A percentile compares a stretch with the other conserved stretches of the same genome.
Evolutionary conservation across 2,797 vertebrate species (phyloP).

Genomic region (Mionectes olivaceus): DNA sequence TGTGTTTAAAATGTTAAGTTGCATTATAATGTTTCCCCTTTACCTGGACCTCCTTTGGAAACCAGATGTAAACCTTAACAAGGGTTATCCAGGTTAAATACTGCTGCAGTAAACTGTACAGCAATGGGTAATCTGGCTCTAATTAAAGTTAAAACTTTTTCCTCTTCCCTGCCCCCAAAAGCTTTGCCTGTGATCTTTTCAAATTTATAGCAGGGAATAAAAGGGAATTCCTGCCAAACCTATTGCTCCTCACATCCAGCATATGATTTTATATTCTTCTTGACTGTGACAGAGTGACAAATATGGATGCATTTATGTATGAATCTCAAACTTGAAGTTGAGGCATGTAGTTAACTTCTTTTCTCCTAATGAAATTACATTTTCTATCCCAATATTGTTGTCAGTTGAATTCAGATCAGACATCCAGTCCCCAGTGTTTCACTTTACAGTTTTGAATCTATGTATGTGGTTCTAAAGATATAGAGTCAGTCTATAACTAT

Average conservation of each 20-base stretch:
- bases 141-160: constrained; percentile 56
- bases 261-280: not conserved
- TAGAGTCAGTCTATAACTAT: not conserved
- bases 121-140: constrained; percentile 37
- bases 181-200: constrained; percentile 36
- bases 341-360: not conserved
- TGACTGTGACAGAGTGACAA: not conserved
- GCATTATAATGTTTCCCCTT: not conserved
- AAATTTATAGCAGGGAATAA: constrained; percentile 40
- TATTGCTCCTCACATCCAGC: not conserved
- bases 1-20: not conserved
- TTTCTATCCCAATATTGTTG: not conserved
- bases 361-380: not conserved
- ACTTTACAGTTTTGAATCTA: not conserved
- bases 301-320: not conserved
- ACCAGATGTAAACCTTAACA: constrained; percentile 55
- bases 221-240: not conserved
- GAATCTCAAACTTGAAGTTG: not conserved
- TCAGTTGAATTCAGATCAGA: not conserved
- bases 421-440: not conserved
- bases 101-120: constrained; percentile 40
- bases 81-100: constrained; percentile 57
- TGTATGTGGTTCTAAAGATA: not conserved
- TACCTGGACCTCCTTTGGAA: constrained; percentile 26
- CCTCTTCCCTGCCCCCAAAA: not conserved